A percentile compares a stretch with the other conserved stretches of the same genome.
phyloP scores from a whole-genome alignment of 2,113 vertebrate genomes.

The Nematolebias whitei region DNA sequence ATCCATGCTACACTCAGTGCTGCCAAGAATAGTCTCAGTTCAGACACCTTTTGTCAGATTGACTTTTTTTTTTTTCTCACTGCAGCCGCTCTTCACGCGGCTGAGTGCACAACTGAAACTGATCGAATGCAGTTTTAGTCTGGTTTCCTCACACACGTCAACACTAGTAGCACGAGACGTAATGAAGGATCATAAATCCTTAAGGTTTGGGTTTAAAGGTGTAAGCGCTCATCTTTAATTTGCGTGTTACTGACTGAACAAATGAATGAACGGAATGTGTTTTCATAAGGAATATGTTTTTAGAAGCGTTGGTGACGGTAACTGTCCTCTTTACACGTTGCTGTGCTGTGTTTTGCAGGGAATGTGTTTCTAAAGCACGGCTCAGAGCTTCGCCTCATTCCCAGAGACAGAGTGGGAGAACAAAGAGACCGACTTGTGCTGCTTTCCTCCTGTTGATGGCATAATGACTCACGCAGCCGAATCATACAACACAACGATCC shows the following conservation, averaged over 20 bases:
- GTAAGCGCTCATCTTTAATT: not conserved
- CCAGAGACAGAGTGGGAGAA: constrained; percentile 82
- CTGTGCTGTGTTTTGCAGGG: constrained; percentile 64
- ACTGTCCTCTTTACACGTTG: constrained; percentile 14
- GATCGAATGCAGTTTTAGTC: constrained; percentile 7
- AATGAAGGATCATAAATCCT: not conserved
- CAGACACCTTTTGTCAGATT: constrained; percentile 55
- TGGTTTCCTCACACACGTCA: not conserved
- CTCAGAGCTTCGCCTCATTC: constrained; percentile 83
- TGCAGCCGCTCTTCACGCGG: constrained; percentile 22
- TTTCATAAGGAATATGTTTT: not conserved
- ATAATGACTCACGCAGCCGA: constrained; percentile 58
- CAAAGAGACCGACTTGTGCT: constrained; percentile 52
- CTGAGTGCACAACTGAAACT: constrained; percentile 3
- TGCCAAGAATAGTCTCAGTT: constrained; percentile 53
- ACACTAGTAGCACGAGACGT: not conserved
- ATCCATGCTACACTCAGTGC: constrained; percentile 29
- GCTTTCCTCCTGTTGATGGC: constrained; percentile 30
- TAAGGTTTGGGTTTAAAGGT: not conserved
- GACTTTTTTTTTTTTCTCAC: constrained; percentile 34
- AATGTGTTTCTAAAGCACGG: constrained; percentile 83
- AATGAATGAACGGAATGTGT: not conserved
- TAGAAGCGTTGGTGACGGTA: not conserved
- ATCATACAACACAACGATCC: constrained; percentile 33
- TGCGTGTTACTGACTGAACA: not conserved